Conservation (phyloP, 1,140 invertebrate species). For the Seison nebaliae region DNA sequence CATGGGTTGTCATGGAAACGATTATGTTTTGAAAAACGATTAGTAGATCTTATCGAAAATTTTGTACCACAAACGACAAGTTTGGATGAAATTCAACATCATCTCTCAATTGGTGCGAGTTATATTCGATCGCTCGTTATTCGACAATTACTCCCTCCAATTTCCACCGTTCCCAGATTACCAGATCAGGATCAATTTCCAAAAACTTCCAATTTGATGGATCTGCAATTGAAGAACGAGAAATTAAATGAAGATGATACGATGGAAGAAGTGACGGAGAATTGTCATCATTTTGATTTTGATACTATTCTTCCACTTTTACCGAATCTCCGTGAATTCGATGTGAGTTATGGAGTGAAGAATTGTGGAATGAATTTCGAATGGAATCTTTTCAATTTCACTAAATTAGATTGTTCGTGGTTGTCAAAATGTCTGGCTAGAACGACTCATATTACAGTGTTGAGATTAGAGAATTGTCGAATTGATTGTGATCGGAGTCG, state of each 20-base stretch:
- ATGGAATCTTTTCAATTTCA: conserved; percentile 29
- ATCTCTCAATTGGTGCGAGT: conserved; percentile 17
- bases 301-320: conserved; percentile 19
- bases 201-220: too few relatives aligned
- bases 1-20: conserved; percentile 25
- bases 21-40: conserved; percentile 28
- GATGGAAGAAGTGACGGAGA: conserved; percentile 18
- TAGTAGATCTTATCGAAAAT: conserved; percentile 26
- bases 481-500: too few relatives aligned
- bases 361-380: conserved; percentile 31
- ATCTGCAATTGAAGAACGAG: conserved; percentile 22
- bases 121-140: conserved; percentile 23
- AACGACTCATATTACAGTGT: too few relatives aligned
- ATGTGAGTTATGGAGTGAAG: conserved; percentile 23
- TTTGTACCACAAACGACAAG: conserved; percentile 27
- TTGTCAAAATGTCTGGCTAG: conserved; percentile 24
- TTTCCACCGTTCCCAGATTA: too few relatives aligned
- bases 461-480: conserved; percentile 20
- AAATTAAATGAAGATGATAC: conserved; percentile 7
- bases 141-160: conserved; percentile 26
- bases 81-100: conserved; percentile 19
- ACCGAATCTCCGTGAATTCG: conserved; percentile 22
- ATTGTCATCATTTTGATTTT: conserved; percentile 29
- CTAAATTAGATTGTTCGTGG: conserved; percentile 24
- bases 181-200: too few relatives aligned